These are phyloP conservation scores for Periplaneta americana DNA, from an alignment of 1,140 invertebrate genomes.

Conservation along the genomic window DNA sequence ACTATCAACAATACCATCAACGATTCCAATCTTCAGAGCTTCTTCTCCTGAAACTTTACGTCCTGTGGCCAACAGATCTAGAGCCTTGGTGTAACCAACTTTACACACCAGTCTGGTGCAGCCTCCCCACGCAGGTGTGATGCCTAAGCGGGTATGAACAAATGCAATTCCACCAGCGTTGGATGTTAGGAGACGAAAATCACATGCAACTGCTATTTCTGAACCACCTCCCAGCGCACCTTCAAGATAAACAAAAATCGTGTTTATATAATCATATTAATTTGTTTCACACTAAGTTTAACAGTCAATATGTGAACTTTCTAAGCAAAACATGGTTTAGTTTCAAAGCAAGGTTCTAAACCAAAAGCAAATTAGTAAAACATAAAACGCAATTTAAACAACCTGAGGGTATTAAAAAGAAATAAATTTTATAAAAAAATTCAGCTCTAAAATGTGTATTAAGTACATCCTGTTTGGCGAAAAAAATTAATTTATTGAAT, in stretches of 20 bases:
- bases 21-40: conserved; percentile 35
- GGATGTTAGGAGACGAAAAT: conserved; percentile 44
- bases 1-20: conserved; percentile 24
- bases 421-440: too few species aligned
- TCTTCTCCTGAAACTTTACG: conserved; percentile 34
- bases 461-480: too few species aligned
- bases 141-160: conserved; percentile 52
- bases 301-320: too few species aligned
- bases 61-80: conserved; percentile 41
- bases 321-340: too few species aligned
- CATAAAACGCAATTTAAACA: too few species aligned
- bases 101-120: conserved; percentile 35
- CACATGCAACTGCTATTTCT: conserved; percentile 49
- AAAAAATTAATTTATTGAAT: too few species aligned
- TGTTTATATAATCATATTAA: too few species aligned
- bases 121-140: conserved; percentile 53
- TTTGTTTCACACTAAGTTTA: too few species aligned
- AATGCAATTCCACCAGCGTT: conserved; percentile 42
- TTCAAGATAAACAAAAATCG: background rate
- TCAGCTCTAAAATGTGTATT: too few species aligned
- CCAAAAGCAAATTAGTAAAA: too few species aligned
- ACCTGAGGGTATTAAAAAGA: too few species aligned
- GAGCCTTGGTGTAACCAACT: conserved; percentile 25
- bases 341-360: too few species aligned
- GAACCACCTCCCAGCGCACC: conserved; percentile 53